Evolutionary conservation across 2,797 vertebrate species (phyloP).

Genomic region (Luscinia luscinia): DNA sequence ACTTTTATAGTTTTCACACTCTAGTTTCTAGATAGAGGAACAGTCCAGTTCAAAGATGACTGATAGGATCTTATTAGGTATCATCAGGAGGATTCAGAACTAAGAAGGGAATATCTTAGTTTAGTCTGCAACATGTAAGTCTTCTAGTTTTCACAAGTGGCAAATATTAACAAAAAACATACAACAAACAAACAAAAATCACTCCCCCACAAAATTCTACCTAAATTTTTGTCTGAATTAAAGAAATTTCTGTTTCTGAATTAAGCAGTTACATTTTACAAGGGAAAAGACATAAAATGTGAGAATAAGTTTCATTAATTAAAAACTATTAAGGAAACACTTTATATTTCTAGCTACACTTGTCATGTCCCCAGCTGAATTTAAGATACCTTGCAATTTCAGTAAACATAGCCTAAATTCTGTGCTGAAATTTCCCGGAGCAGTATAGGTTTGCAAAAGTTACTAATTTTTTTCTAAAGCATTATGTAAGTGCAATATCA

Average conservation of each 20-base stretch:
- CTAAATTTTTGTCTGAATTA: neutral
- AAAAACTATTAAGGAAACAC: neutral
- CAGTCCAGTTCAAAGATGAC: neutral
- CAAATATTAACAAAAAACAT: neutral
- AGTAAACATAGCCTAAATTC: neutral
- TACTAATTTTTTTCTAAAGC: neutral
- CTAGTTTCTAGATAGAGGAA: neutral
- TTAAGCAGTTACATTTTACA: neutral
- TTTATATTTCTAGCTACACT: neutral
- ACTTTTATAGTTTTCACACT: neutral
- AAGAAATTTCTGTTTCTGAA: neutral
- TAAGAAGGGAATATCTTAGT: neutral
- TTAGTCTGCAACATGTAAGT: neutral
- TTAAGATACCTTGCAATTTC: neutral
- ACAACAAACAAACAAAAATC: neutral
- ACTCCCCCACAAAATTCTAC: neutral
- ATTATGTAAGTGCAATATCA: neutral
- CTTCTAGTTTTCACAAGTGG: neutral
- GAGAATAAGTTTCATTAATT: neutral
- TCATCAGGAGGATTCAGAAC: neutral
- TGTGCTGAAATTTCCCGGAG: neutral
- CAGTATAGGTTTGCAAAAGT: neutral
- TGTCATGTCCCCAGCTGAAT: neutral
- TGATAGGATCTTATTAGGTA: neutral
- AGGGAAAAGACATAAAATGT: neutral